A percentile compares a stretch with the other conserved stretches of the same genome.
Evolutionary conservation across 2,888 invertebrate species (phyloP).

Genomic region (Pristionchus fissidentatus): DNA sequence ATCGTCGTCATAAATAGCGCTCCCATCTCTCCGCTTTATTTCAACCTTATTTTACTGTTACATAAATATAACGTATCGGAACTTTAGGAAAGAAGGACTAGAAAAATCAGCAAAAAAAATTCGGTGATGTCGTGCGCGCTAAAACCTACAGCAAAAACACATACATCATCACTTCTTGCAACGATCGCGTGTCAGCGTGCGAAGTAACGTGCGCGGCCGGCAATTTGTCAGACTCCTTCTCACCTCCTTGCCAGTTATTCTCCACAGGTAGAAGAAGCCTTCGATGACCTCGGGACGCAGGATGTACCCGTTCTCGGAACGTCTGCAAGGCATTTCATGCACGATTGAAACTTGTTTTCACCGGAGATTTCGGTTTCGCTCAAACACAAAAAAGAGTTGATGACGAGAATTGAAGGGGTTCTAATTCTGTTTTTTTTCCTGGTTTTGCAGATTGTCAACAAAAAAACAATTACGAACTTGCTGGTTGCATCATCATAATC

Average conservation of each 20-base stretch:
- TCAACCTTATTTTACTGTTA: neutral
- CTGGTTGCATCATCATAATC: constrained; percentile 90
- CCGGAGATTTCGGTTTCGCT: constrained; percentile 81
- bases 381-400: constrained; percentile 79
- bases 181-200: too few relatives aligned
- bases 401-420: neutral
- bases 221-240: too few relatives aligned
- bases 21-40: neutral
- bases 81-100: too few relatives aligned
- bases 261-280: constrained; percentile 96
- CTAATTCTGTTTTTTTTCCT: neutral
- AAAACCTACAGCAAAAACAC: too few relatives aligned
- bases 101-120: too few relatives aligned
- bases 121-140: too few relatives aligned
- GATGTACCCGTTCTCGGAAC: constrained; percentile 92
- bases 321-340: constrained; percentile 86
- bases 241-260: constrained; percentile 85
- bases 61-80: too few relatives aligned
- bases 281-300: constrained; percentile 95
- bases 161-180: neutral
- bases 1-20: neutral
- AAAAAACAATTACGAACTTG: constrained; percentile 78
- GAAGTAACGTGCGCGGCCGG: too few relatives aligned
- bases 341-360: constrained; percentile 86
- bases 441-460: neutral